Evolutionary conservation across 1,140 invertebrate species (phyloP).

Genomic region (Sitodiplosis mosellana): DNA sequence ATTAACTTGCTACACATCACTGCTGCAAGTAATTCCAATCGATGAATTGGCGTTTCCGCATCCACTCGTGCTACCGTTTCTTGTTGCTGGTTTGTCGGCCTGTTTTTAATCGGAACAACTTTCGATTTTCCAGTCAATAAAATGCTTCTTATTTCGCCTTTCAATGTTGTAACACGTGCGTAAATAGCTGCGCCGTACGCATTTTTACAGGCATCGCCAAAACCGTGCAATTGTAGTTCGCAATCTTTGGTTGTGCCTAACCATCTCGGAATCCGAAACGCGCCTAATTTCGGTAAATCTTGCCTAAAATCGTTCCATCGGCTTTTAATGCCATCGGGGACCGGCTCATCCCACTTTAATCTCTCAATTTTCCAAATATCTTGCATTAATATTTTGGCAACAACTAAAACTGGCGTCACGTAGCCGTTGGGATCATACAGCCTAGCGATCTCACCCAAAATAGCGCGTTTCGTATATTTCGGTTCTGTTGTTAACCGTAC

Average conservation of each 20-base stretch:
- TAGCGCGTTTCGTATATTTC: conserved; percentile 12
- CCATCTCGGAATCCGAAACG: not conserved
- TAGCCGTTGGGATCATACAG: conserved; percentile 24
- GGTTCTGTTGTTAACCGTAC: not conserved
- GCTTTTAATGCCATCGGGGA: not conserved
- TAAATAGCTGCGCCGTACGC: conserved; percentile 22
- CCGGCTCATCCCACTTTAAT: not conserved
- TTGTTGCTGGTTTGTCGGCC: too few species aligned
- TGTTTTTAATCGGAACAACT: conserved; percentile 15
- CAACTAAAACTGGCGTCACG: conserved; percentile 18
- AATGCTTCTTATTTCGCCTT: conserved; percentile 5
- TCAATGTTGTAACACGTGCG: conserved; percentile 9
- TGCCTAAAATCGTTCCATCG: not conserved
- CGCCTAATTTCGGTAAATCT: not conserved
- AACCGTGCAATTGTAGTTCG: conserved; percentile 12
- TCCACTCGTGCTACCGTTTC: too few species aligned
- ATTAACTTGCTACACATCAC: conserved; percentile 11
- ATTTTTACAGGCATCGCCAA: conserved; percentile 19
- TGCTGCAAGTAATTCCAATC: conserved; percentile 20
- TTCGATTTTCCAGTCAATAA: conserved; percentile 21
- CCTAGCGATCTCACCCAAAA: conserved; percentile 15
- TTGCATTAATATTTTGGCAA: conserved; percentile 24
- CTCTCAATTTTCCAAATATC: conserved; percentile 15
- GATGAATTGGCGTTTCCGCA: conserved; percentile 17
- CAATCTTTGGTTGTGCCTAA: not conserved